Evolutionary conservation across 2,888 invertebrate species (phyloP), one percentile per base, ranked within the genome.

Genomic region (Muscina levida): DNA sequence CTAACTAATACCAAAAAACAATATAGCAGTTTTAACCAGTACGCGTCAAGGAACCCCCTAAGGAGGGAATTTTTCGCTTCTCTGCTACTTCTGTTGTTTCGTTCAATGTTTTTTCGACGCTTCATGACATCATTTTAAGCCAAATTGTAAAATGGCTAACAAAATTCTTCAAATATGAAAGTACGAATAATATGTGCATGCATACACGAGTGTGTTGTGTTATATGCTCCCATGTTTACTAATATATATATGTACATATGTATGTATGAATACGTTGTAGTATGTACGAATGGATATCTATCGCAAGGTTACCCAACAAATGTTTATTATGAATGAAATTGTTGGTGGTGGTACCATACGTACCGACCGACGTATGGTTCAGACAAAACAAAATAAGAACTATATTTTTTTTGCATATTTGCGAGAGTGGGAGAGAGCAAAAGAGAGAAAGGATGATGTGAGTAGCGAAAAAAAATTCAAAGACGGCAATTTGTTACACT

Each of bases 121-220:
- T 72, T 76, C 37, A 77, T 80, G 80, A 80, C 80, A 80, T 80
- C 80, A 80, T 77, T 73, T 77, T 42, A 66, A 57, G 5, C n/a
- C 42, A 39, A 72, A 70, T 53, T 70, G 68, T 42, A 53, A 62
- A 75, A 68, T 53, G 42, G 26, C 62, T 62, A 70, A 26, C 17
- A 44, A 59, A 71, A 59, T 24, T 37, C 39, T 59, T 39, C 19
- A 17, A 15, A 48, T 48, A 31, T 8, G 31, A 31, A 8, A 5
- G 31, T 31, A 8, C 8, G 31, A 31, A 31, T 31, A 8, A 31
- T 31, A 31, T 5, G 31, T 8, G 8, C 31, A 31, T 31, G 8
- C 31, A n/a, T n/a, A n/a, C n/a, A n/a, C n/a, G n/a, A n/a, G n/a
- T n/a, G n/a, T n/a, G n/a, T n/a, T n/a, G n/a, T n/a, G n/a, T n/a